A percentile compares a stretch with the other conserved stretches of the same genome.
phyloP scores from a whole-genome alignment of 2,797 vertebrate species.

The Clarias platycephalus region DNA sequence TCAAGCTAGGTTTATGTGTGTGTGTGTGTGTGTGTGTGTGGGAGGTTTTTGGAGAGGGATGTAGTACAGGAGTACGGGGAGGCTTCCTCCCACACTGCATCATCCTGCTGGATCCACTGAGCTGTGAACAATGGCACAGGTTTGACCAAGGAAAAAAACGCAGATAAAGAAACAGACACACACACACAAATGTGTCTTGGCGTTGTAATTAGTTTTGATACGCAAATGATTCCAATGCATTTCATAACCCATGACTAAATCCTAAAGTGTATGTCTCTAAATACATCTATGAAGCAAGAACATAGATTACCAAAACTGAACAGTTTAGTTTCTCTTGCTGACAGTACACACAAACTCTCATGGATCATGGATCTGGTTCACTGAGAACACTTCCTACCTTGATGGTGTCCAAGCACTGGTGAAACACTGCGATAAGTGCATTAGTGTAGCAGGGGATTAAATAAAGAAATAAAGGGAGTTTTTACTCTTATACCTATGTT shows the following conservation, averaged over 20 bases:
- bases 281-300: neutral
- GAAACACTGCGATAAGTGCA: too few species aligned
- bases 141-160: neutral
- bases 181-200: neutral
- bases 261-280: neutral
- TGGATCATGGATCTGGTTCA: too few species aligned
- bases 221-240: neutral
- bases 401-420: too few species aligned
- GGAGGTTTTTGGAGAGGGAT: constrained; percentile 16
- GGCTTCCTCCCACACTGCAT: constrained; percentile 35
- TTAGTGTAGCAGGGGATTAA: too few species aligned
- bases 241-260: neutral
- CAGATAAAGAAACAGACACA: neutral
- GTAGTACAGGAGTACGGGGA: constrained; percentile 5
- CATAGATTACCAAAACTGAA: neutral
- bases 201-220: neutral
- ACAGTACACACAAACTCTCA: too few species aligned
- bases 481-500: too few species aligned
- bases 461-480: too few species aligned
- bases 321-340: neutral
- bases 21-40: neutral
- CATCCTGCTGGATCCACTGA: constrained; percentile 33
- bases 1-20: neutral
- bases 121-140: constrained; percentile 32
- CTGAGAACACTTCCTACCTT: too few species aligned